phyloP scores from a whole-genome alignment of 2,888 invertebrate species.

The Diabrotica balteata region DNA sequence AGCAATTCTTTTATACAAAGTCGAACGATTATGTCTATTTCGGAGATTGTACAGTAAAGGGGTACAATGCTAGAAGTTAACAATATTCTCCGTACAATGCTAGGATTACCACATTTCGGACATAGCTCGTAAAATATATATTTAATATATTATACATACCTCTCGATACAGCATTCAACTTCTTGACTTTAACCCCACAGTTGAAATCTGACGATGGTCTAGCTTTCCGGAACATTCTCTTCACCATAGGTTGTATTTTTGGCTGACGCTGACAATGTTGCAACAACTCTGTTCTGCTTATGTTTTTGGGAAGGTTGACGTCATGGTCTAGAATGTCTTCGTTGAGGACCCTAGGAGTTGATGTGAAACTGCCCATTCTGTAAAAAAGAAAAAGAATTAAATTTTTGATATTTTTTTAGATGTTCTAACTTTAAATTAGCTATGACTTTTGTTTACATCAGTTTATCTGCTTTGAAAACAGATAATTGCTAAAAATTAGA shows the following conservation, averaged over 20 bases:
- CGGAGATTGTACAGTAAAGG: no score
- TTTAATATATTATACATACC: constrained; percentile 46
- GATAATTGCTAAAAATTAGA: no score
- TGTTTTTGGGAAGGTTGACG: constrained; percentile 60
- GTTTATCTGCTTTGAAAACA: no score
- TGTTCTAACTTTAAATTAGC: no score
- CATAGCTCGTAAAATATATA: no score
- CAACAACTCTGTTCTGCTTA: constrained; percentile 63
- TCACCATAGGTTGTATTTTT: constrained; percentile 59
- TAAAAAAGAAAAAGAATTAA: constrained; percentile 41
- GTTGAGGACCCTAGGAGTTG: constrained; percentile 70
- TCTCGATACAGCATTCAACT: constrained; percentile 62
- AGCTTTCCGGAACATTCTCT: constrained; percentile 53
- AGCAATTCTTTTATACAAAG: no score
- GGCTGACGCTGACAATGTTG: constrained; percentile 65
- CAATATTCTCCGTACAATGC: no score
- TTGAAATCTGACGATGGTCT: constrained; percentile 39
- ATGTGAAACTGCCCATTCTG: constrained; percentile 79
- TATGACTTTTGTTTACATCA: no score
- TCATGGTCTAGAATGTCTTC: constrained; percentile 69
- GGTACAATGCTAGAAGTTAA: no score
- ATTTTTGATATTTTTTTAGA: no score
- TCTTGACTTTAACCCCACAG: constrained; percentile 54
- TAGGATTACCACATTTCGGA: no score
- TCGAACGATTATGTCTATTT: no score